These are phyloP conservation scores for Rhinoptilus africanus DNA, from an alignment of 2,113 vertebrate genomes.

Conservation along the genomic window DNA sequence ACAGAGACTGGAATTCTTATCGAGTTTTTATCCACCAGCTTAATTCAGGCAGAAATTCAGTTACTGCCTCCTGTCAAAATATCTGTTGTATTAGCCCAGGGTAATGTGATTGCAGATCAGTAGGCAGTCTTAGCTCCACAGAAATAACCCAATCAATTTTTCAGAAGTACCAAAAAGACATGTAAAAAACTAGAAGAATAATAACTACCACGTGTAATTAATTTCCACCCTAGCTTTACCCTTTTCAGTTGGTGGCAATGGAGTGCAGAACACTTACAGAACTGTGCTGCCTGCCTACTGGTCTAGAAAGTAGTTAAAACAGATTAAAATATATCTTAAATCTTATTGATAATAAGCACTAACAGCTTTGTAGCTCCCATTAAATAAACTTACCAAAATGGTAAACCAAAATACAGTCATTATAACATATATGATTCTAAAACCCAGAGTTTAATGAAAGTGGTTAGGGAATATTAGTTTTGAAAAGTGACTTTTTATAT, in stretches of 20 bases:
- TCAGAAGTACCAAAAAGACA: slow-evolving; percentile 19
- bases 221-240: neutral
- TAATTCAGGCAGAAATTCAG: slow-evolving; percentile 41
- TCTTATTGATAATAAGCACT: neutral
- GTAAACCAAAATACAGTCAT: neutral
- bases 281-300: neutral
- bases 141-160: neutral
- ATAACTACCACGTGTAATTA: neutral
- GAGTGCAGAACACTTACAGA: neutral
- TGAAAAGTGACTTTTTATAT: neutral
- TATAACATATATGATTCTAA: neutral
- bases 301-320: neutral
- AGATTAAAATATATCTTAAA: neutral
- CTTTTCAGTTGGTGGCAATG: neutral
- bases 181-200: neutral
- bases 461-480: neutral
- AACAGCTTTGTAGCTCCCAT: neutral
- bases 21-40: slow-evolving; percentile 3
- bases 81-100: neutral
- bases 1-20: slow-evolving; percentile 6
- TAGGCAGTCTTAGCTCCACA: neutral
- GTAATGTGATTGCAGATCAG: slow-evolving; percentile 2
- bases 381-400: neutral
- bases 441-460: neutral
- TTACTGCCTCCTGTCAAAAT: neutral